Evolutionary conservation across 2,888 invertebrate genomes (phyloP), one percentile per base, ranked within the genome.

Genomic region (Acronicta alni): DNA sequence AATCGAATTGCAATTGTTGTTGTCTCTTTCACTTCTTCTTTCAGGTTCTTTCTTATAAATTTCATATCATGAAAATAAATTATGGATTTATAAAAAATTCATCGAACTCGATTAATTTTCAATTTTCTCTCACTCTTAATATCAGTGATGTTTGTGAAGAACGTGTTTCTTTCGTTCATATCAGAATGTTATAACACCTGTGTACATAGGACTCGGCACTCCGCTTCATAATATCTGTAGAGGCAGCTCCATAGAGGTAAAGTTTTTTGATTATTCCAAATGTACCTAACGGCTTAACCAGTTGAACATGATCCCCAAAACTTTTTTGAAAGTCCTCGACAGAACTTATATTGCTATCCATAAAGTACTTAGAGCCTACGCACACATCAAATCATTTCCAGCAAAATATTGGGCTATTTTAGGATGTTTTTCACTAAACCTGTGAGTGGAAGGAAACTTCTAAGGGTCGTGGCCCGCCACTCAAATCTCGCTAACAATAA

Each of bases 211-310:
- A 10, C 1, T 30, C 3, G 20, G 17, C 8, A 12, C 18, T n/a
- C n/a, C n/a, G n/a, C n/a, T 41, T 16, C 23, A 51, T 38, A 20
- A 41, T 14, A 12, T 30, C 12, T 26, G 15, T 46, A 3, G 38
- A n/a, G 14, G 17, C 8, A n/a, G 23, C 16, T 32, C 38, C 44
- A 32, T 9, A 32, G 14, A 14, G 30, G 32, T 32, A 46, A 43
- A 60, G 46, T 46, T 49, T 67, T 23, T 41, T 67, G 45, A 45
- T 49, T 60, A 46, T 51, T 60, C 14, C 15, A 37, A 30, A 60
- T 35, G 17, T 17, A 30, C 30, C 4, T 12, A 30, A 1, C 9
- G 12, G 30, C 12, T 30, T 30, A 30, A 30, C 4, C 10, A 10
- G 9, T 30, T 8, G 30, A 3, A 12, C 10, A 30, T 14, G 14